phyloP scores from a whole-genome alignment of 1,140 invertebrate species.

The Pararge aegeria region DNA sequence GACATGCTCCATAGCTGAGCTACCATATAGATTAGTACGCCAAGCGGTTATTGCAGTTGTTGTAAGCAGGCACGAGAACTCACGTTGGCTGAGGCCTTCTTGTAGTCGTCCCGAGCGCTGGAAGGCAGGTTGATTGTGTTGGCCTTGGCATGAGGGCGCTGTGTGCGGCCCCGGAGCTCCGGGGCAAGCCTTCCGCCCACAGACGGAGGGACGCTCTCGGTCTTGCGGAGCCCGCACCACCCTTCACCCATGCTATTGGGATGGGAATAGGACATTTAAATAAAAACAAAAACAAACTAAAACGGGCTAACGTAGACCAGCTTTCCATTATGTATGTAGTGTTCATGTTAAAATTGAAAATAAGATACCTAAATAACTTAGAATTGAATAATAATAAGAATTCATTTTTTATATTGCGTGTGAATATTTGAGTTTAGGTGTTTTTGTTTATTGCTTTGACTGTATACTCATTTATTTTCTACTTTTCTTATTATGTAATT shows the following conservation, averaged over 20 bases:
- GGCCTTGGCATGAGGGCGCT: slow-evolving; percentile 81
- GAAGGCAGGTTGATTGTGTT: slow-evolving; percentile 81
- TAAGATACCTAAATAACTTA: no score
- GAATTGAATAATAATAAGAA: no score
- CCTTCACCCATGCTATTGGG: slow-evolving; percentile 55
- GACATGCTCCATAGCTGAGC: no score
- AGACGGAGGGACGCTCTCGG: slow-evolving; percentile 67
- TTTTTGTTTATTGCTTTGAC: no score
- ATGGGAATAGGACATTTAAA: slow-evolving; percentile 60
- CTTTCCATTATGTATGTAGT: slow-evolving; percentile 21
- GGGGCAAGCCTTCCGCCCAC: slow-evolving; percentile 63
- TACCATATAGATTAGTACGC: no score
- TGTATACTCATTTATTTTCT: no score
- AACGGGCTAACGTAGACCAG: slow-evolving; percentile 53
- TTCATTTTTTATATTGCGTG: no score
- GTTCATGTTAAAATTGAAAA: no score
- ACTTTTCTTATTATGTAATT: no score
- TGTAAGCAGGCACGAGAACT: no score
- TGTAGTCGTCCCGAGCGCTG: slow-evolving; percentile 47
- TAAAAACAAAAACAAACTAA: slow-evolving; percentile 50
- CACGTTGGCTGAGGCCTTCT: slow-evolving; percentile 41
- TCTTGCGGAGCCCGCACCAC: slow-evolving; percentile 61
- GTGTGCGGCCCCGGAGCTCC: slow-evolving; percentile 63
- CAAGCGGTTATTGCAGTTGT: no score
- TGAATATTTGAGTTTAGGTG: no score